Percentiles rank a stretch among this genome's conserved stretches.
These are phyloP conservation scores for Colossoma macropomum DNA, from an alignment of 2,113 vertebrate genomes.

Conservation along the genomic window DNA sequence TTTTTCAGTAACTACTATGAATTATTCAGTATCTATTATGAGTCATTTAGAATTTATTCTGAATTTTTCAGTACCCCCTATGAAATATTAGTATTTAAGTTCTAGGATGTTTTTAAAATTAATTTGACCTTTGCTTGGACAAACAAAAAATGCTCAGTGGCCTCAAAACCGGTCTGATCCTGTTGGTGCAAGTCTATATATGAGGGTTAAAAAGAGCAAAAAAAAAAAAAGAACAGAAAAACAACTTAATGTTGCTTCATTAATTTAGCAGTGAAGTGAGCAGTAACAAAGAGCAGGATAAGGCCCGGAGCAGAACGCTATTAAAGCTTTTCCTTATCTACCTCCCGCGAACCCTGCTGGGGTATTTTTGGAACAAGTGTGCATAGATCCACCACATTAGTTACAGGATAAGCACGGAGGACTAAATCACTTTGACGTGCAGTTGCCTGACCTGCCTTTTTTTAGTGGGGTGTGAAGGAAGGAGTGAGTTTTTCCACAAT, in stretches of 20 bases:
- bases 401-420: conserved; percentile 27
- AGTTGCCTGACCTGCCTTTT: not conserved
- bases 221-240: not conserved
- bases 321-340: conserved; percentile 35
- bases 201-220: not conserved
- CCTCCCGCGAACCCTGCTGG: conserved; percentile 12
- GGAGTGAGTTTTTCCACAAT: not conserved
- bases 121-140: not conserved
- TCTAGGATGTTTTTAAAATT: too few relatives aligned
- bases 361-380: conserved; percentile 35
- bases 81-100: too few relatives aligned
- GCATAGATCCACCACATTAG: conserved; percentile 29
- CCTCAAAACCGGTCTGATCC: not conserved
- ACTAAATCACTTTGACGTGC: conserved; percentile 6
- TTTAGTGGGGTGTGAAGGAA: not conserved
- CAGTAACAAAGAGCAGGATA: conserved; percentile 8
- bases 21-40: too few relatives aligned
- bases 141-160: not conserved
- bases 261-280: conserved; percentile 23
- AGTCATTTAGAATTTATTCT: too few relatives aligned
- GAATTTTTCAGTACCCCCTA: too few relatives aligned
- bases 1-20: too few relatives aligned
- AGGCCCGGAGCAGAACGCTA: conserved; percentile 18
- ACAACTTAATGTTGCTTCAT: conserved; percentile 29
- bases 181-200: not conserved